Conservation (phyloP, 23 tunicate species). For the Phallusia fumigata region DNA sequence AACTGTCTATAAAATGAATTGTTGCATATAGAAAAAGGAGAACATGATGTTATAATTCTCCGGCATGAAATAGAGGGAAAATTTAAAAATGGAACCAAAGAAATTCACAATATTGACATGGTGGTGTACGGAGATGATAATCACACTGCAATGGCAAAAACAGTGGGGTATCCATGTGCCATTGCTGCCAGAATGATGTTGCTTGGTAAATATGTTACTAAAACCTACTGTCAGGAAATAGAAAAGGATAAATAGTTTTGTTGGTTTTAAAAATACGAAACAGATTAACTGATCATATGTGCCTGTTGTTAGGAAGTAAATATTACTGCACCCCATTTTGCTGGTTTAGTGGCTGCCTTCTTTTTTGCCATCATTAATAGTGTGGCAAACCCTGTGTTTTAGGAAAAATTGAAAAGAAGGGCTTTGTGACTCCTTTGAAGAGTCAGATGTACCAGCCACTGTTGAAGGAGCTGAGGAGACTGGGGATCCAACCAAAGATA, state of each 20-base stretch:
- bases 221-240: too few species aligned
- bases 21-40: slow-evolving; percentile 48
- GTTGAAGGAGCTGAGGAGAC: slow-evolving; percentile 65
- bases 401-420: slow-evolving; percentile 85
- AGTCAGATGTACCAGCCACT: slow-evolving; percentile 64
- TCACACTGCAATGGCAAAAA: slow-evolving; percentile 95
- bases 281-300: too few species aligned
- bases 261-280: too few species aligned
- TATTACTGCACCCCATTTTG: too few species aligned
- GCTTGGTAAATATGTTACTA: slow-evolving; percentile 68
- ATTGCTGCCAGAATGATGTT: slow-evolving; percentile 86
- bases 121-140: slow-evolving; percentile 80
- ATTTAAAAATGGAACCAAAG: slow-evolving; percentile 37
- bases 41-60: slow-evolving; percentile 84
- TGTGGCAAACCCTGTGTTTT: background rate
- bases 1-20: too few species aligned
- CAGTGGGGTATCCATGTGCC: slow-evolving; percentile 98
- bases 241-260: too few species aligned
- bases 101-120: slow-evolving; percentile 70
- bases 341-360: too few species aligned
- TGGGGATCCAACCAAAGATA: slow-evolving; percentile 71
- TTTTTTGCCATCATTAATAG: too few species aligned
- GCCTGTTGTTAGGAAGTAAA: too few species aligned
- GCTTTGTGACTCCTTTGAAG: slow-evolving; percentile 86
- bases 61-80: slow-evolving; percentile 87